Evolutionary conservation across 1,140 invertebrate genomes (phyloP).

Genomic region (Halesus radiatus): DNA sequence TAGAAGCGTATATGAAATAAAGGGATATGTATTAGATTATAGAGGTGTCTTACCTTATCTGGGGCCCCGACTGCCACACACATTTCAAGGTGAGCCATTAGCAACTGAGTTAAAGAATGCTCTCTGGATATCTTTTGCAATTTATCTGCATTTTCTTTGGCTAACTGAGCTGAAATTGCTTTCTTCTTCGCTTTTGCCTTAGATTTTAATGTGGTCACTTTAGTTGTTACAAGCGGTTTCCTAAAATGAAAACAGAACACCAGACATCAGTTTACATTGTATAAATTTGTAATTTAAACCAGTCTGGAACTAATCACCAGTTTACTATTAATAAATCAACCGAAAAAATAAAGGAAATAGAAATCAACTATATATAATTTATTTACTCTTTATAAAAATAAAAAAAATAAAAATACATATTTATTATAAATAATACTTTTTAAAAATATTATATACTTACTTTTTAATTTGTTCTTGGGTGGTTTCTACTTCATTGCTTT

Average conservation of each 20-base stretch:
- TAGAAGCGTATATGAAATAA: background rate
- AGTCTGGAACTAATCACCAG: too few relatives aligned
- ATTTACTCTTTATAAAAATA: too few relatives aligned
- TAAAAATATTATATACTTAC: too few relatives aligned
- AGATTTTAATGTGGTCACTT: background rate
- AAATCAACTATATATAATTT: too few relatives aligned
- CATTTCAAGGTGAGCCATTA: conserved; percentile 72
- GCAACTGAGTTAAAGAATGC: conserved; percentile 65
- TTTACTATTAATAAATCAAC: too few relatives aligned
- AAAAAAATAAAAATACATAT: too few relatives aligned
- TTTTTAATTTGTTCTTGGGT: too few relatives aligned
- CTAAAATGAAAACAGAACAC: background rate
- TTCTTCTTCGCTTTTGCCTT: conserved; percentile 23
- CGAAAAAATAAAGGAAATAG: too few relatives aligned
- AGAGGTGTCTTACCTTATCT: conserved; percentile 51
- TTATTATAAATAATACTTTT: too few relatives aligned
- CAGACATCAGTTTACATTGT: too few relatives aligned
- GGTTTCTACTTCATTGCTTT: background rate
- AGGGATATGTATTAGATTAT: background rate
- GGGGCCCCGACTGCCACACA: conserved; percentile 69
- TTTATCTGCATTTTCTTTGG: conserved; percentile 45
- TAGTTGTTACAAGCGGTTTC: background rate
- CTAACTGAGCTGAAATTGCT: background rate
- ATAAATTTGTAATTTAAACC: too few relatives aligned
- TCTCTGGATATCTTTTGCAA: conserved; percentile 64